Base-by-base conservation (phyloP, 2,113 vertebrate genomes). In the Cyanoderma ruficeps region DNA sequence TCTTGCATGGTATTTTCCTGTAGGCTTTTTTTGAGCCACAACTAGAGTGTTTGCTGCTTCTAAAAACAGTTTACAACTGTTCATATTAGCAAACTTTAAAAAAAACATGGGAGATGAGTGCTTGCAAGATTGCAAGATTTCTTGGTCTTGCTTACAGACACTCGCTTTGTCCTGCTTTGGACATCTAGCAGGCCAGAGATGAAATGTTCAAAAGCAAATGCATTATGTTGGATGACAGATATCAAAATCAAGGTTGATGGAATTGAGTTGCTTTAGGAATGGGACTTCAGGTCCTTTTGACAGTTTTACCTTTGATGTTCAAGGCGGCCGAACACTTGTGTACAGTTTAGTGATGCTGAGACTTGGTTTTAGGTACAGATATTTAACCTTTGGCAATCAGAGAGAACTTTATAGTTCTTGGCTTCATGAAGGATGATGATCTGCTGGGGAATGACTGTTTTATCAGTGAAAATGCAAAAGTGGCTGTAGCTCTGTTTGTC, bases 391-490 rank as follows among this genome's bases (percentile, higher is more conserved):
- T 7, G 42, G 28, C 28, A 91, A 2, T 59, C 2, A 2, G 41
- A 44, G n/a, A 49, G 27, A 68, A 57, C 14, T 76, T 75, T 13
- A 10, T 28, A 55, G n/a, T 53, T 80, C 44, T 82, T 80, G 83
- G 47, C 83, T 89, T 90, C 50, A 9, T 1, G 1, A 61, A 79
- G 12, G 67, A 60, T 41, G 30, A 68, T 71, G 55, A 39, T 83
- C 59, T 95, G 52, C 53, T 80, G 60, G 57, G 23, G 65, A 76
- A 47, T 33, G 28, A 44, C 52, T 39, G 33, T 47, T 89, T 94
- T 81, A 84, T 53, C 95, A 93, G 72, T 70, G 86, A 94, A 75
- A 97, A 91, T 68, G 65, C 63, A 83, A 53, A 90, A 97, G 64
- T 75, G 71, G 30, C 68, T 94, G 81, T 61, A 68, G 84, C 93